Evolutionary conservation across 2,113 vertebrate species (phyloP), one percentile per base, ranked within the genome.

Genomic region (Euleptes europaea): DNA sequence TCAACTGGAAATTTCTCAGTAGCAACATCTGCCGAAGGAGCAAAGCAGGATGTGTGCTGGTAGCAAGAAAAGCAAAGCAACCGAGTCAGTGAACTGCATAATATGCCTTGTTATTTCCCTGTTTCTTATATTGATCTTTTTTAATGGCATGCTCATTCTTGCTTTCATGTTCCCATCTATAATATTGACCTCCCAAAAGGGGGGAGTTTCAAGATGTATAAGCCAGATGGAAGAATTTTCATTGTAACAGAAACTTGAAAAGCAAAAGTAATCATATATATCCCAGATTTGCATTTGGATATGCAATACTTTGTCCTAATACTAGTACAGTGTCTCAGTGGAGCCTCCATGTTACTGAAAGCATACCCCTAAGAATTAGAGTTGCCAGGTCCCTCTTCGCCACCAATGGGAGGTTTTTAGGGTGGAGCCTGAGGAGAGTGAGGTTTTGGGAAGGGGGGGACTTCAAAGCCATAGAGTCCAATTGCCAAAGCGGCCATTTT

Each of bases 91-190:
- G 73, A 92, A 87, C 70, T 82, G n/a, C 80, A 89, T 82, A 90
- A 86, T 49, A 79, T 60, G 12, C 67, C 77, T 90, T 40, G 0
- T 88, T 90, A 90, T 49, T 89, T 75, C 70, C 67, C 65, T 44
- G 69, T 83, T 86, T 91, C 83, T 70, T 77, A 14, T 63, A 93
- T 90, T 47, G 84, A 92, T 88, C 74, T 80, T 84, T 86, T 90
- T 87, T 82, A 93, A 92, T 89, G 78, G 87, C 84, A 90, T 38
- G 19, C 80, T 90, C 89, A 80, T 78, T 93, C 76, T 38, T 86
- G 13, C 82, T 86, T 85, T 90, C 3, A 0, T 67, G 75, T 31
- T 87, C 84, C 31, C 3, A 3, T 91, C 89, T 84, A 86, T 88
- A 87, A 84, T 93, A 92, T 75, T 75, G 91, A 86, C 78, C 23